phyloP scores from a whole-genome alignment of 2,113 vertebrate genomes.

The Albula glossodonta region DNA sequence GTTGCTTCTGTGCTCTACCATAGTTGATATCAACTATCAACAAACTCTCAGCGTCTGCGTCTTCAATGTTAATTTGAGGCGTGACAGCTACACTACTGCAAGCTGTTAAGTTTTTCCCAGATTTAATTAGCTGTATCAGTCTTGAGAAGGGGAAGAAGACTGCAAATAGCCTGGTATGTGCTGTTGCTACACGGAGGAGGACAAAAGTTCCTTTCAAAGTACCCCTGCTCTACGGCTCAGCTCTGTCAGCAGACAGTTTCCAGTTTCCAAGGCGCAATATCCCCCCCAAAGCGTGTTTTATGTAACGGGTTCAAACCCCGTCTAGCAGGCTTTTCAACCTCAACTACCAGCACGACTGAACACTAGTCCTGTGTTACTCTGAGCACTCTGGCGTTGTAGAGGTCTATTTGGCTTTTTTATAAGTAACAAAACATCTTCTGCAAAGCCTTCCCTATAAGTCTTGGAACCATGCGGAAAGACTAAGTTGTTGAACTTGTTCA shows the following conservation, averaged over 20 bases:
- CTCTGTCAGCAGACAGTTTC: slow-evolving; percentile 23
- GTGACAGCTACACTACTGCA: background rate
- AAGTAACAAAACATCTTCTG: slow-evolving; percentile 62
- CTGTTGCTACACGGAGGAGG: slow-evolving; percentile 16
- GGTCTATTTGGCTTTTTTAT: slow-evolving; percentile 53
- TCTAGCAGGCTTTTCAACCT: slow-evolving; percentile 39
- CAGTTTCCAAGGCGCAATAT: slow-evolving; percentile 40
- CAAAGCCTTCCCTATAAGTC: slow-evolving; percentile 64
- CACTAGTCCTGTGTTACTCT: slow-evolving; percentile 55
- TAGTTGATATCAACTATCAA: slow-evolving; percentile 49
- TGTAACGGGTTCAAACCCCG: slow-evolving; percentile 33
- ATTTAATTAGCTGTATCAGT: background rate
- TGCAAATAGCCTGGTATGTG: slow-evolving; percentile 4
- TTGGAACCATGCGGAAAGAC: slow-evolving; percentile 74
- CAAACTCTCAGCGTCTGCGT: slow-evolving; percentile 34
- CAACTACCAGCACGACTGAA: slow-evolving; percentile 75
- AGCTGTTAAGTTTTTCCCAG: background rate
- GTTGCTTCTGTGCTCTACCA: slow-evolving; percentile 91
- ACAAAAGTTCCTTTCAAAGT: slow-evolving; percentile 26
- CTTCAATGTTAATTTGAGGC: background rate
- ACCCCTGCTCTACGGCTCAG: slow-evolving; percentile 24
- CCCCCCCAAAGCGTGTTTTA: slow-evolving; percentile 29
- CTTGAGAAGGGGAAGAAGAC: slow-evolving; percentile 12
- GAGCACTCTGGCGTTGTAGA: slow-evolving; percentile 44
- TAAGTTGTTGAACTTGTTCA: slow-evolving; percentile 72